phyloP scores from a whole-genome alignment of 2,888 invertebrate species.

The Calameuta filiformis region DNA sequence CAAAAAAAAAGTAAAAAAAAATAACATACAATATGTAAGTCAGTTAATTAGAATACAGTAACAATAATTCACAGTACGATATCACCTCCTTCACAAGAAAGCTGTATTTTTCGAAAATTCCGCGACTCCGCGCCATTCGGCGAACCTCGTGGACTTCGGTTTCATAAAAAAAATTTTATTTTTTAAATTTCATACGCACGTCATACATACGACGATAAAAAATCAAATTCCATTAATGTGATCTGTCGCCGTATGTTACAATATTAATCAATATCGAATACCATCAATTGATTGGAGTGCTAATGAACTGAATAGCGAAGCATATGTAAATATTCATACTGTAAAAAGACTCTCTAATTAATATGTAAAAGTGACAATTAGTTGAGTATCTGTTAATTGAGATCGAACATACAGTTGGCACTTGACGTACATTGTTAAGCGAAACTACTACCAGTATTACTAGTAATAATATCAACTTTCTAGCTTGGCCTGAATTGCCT shows the following conservation, averaged over 20 bases:
- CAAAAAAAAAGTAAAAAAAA: not conserved
- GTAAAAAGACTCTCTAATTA: not conserved
- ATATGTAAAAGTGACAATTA: not conserved
- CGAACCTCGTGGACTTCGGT: no score
- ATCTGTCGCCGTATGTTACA: not conserved
- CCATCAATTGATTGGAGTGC: not conserved
- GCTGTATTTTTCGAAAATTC: not conserved
- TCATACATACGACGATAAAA: not conserved
- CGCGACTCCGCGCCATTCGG: no score
- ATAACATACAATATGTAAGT: not conserved
- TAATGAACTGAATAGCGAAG: not conserved
- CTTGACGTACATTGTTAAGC: not conserved
- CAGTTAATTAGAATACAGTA: not conserved
- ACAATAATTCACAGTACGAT: not conserved
- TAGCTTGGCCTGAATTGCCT: conserved; percentile 33
- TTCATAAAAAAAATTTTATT: not conserved
- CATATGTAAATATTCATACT: not conserved
- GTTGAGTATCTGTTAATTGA: not conserved
- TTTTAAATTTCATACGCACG: not conserved
- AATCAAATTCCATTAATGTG: not conserved
- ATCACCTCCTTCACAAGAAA: not conserved
- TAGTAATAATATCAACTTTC: conserved; percentile 37
- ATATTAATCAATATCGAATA: not conserved
- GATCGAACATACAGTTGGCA: not conserved
- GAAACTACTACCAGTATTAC: not conserved